These are phyloP conservation scores for Gonioctena quinquepunctata DNA, from an alignment of 1,140 invertebrate genomes.

Conservation along the genomic window DNA sequence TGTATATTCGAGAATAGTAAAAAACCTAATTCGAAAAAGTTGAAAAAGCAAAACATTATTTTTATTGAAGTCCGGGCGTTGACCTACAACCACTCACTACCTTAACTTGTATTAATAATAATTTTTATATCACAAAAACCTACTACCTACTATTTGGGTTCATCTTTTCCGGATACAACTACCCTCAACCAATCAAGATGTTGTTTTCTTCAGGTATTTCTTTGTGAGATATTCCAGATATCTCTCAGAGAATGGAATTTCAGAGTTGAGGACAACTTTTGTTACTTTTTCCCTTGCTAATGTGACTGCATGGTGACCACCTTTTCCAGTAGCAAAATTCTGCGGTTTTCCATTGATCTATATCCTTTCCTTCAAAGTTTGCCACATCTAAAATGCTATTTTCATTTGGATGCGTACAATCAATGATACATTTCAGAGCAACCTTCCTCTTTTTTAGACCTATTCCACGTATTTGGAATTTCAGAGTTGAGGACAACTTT, in stretches of 20 bases:
- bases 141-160: conserved; percentile 97
- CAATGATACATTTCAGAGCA: conserved; percentile 88
- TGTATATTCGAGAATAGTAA: too few relatives aligned
- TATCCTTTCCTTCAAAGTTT: conserved; percentile 93
- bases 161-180: conserved; percentile 95
- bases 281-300: conserved; percentile 86
- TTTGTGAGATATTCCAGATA: conserved; percentile 99
- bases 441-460: conserved; percentile 93
- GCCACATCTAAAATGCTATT: conserved; percentile 97
- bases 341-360: conserved; percentile 96
- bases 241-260: conserved; percentile 92
- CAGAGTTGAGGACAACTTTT: conserved; percentile 85
- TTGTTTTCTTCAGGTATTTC: conserved; percentile 99
- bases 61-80: too few relatives aligned
- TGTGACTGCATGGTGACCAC: conserved; percentile 70
- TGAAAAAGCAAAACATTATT: too few relatives aligned
- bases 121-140: too few relatives aligned
- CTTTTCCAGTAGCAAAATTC: conserved; percentile 74
- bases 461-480: conserved; percentile 79
- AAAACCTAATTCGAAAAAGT: too few relatives aligned
- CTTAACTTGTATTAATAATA: too few relatives aligned
- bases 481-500: too few relatives aligned
- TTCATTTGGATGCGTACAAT: conserved; percentile 98
- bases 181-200: conserved; percentile 98
- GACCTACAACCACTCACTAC: too few relatives aligned